Percentiles rank a stretch among this genome's conserved stretches.
These are phyloP conservation scores for Drosophila cracens DNA, from an alignment of 2,888 invertebrate species.

Conservation along the genomic window DNA sequence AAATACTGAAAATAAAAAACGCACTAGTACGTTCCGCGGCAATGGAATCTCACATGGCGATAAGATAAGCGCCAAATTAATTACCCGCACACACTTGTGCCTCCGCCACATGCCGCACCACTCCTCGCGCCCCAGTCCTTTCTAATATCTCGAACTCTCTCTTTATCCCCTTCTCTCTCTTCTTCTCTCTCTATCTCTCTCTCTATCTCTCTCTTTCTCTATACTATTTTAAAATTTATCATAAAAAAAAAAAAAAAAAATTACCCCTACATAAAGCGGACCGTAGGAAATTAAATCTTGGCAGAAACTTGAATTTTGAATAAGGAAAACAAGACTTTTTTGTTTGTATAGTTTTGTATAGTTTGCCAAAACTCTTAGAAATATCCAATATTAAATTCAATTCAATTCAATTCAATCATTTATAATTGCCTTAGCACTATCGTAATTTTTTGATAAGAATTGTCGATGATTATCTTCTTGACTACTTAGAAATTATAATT, in stretches of 20 bases:
- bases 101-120: not conserved
- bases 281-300: not conserved
- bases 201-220: conserved; percentile 1
- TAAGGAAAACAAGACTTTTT: not conserved
- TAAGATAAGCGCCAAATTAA: conserved; percentile 75
- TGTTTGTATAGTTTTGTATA: not conserved
- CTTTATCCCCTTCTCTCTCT: conserved; percentile 1
- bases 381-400: not conserved
- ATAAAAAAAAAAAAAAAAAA: conserved; percentile 5
- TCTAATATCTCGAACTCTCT: conserved; percentile 35
- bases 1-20: conserved; percentile 14
- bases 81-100: conserved; percentile 44
- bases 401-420: not conserved
- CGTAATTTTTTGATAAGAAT: not conserved
- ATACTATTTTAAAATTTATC: conserved; percentile 1
- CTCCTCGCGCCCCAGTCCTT: conserved; percentile 3
- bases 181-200: conserved; percentile 1
- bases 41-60: conserved; percentile 55
- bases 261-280: not conserved
- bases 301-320: conserved; percentile 1
- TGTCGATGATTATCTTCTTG: not conserved
- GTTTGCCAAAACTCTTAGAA: not conserved
- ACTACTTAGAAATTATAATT: conserved; percentile 7
- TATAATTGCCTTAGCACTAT: not conserved
- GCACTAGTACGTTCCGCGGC: conserved; percentile 12